Base-by-base conservation (phyloP, 1,140 invertebrate genomes). In the Zaprionus ornatus region DNA sequence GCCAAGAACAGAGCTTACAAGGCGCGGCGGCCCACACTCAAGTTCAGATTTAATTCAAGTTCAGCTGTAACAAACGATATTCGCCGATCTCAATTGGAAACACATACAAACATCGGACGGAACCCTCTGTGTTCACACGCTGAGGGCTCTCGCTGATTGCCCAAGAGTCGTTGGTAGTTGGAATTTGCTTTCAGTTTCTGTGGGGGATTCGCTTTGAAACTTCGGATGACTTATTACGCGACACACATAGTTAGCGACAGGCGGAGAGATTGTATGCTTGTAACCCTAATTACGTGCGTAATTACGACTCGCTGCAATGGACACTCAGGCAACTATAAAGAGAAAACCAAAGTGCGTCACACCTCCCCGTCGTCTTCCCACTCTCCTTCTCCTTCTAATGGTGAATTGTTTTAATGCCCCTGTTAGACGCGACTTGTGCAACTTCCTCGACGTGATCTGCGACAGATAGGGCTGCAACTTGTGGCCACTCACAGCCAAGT, bases 281-380 rank as follows among this genome's bases (percentile, higher is more conserved):
- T 81, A 75, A 73, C 80, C 66, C 64, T 84, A 84, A 87, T 90
- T 87, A 86, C 80, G 57, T 73, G 63, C 64, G 65, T 67, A 71
- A 71, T 84, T 80, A 76, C 84, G 25, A 35, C n/a, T n/a, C 32
- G 17, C 52, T 65, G 40, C 37, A 57, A 57, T 45, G 52, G 25
- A n/a, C n/a, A 17, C n/a, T 45, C n/a, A 45, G 40, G 40, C 7
- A 45, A 7, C n/a, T 45, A 42, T 42, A 17, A 42, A 52, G 56
- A n/a, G 70, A 77, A 77, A 77, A 63, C 35, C 35, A 55, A 69
- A 82, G 79, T 85, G 56, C 76, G 82, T 76, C 82, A 77, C 79
- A 80, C 71, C 15, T 13, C 21, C n/a, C 45, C n/a, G n/a, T 7
- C 15, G 3, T 6, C 9, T 12, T 25, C 6, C 13, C 15, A 70